These are phyloP conservation scores for Neopipo cinnamomea DNA, from an alignment of 2,113 vertebrate genomes.

Conservation along the genomic window DNA sequence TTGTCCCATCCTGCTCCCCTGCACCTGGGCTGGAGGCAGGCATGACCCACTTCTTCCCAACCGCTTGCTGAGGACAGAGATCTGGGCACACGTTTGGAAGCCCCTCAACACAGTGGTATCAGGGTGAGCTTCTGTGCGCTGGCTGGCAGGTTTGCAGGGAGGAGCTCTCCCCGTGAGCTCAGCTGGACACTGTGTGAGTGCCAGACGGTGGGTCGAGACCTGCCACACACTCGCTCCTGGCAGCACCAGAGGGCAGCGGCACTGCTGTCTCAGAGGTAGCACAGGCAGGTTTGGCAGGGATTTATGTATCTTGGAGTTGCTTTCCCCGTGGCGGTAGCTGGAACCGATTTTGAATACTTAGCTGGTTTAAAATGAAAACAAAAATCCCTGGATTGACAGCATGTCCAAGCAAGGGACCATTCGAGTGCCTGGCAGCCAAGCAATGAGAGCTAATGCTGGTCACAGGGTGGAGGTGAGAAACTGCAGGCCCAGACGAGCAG, in stretches of 20 bases:
- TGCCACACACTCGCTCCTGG: not conserved
- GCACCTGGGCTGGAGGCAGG: not conserved
- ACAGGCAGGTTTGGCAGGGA: not conserved
- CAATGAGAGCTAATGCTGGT: not conserved
- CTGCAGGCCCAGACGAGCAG: not conserved
- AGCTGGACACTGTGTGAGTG: rapidly evolving
- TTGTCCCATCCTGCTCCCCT: not conserved
- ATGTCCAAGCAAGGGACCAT: not conserved
- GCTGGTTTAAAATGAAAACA: slow-evolving; percentile 43
- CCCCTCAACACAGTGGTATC: not conserved
- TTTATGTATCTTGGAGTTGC: slow-evolving; percentile 13
- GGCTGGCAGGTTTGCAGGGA: not conserved
- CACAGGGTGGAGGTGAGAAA: not conserved
- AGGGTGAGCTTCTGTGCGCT: rapidly evolving
- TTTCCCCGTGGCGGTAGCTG: not conserved
- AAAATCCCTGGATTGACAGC: slow-evolving; percentile 7
- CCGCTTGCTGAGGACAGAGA: rapidly evolving
- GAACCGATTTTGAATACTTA: slow-evolving; percentile 24
- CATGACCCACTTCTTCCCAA: not conserved
- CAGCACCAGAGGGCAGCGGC: not conserved
- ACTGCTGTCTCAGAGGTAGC: not conserved
- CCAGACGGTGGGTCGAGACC: rapidly evolving
- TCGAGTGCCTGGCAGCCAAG: not conserved
- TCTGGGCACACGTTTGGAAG: rapidly evolving
- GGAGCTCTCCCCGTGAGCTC: rapidly evolving